Conservation (phyloP, 1,140 invertebrate species). For the Lanistes nyassanus region DNA sequence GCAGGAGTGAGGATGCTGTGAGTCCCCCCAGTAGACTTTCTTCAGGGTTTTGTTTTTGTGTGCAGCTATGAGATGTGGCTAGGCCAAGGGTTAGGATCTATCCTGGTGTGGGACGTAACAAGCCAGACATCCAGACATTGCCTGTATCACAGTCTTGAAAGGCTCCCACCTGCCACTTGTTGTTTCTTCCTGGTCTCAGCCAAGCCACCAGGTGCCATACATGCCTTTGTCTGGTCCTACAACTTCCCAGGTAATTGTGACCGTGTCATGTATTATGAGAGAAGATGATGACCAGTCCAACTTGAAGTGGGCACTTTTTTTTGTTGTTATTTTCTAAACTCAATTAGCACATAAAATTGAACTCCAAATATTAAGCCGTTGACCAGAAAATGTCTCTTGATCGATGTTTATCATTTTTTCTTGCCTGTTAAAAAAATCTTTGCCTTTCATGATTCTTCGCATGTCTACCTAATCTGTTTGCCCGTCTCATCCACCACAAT, state of each 20-base stretch:
- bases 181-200: constrained; percentile 43
- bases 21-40: no score
- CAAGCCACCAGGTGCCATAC: not conserved
- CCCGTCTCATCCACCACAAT: no score
- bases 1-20: no score
- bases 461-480: not conserved
- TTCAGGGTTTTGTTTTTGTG: constrained; percentile 20
- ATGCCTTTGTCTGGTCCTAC: constrained; percentile 45
- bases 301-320: not conserved
- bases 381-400: not conserved
- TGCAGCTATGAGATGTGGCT: constrained; percentile 44
- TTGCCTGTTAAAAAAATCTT: no score
- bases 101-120: constrained; percentile 37
- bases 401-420: not conserved
- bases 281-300: not conserved
- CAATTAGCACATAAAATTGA: not conserved
- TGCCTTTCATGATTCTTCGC: no score
- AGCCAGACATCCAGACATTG: constrained; percentile 5
- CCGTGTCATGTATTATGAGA: not conserved
- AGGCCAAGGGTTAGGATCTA: constrained; percentile 40
- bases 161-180: constrained; percentile 25
- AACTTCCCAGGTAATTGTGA: constrained; percentile 44
- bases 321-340: constrained; percentile 1
- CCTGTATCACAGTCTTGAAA: constrained; percentile 28
- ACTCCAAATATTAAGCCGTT: not conserved